Conservation (phyloP, 2,888 invertebrate genomes). For the Lepidocyrtinus sp. region DNA sequence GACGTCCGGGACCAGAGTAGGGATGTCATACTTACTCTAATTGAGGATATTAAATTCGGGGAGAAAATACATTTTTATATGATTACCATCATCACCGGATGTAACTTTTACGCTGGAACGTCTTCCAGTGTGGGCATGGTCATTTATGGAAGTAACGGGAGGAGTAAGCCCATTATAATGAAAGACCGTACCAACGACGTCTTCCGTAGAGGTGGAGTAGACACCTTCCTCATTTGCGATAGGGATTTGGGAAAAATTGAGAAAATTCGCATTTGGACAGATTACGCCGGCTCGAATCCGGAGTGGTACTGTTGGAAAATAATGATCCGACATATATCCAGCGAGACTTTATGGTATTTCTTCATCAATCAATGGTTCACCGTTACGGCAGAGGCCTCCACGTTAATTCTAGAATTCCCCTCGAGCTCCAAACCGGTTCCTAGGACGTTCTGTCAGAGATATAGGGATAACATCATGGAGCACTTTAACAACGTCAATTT, state of each 20-base stretch:
- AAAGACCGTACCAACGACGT: conserved; percentile 43
- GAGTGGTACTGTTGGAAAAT: conserved; percentile 63
- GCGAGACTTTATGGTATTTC: conserved; percentile 47
- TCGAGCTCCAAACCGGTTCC: conserved; percentile 25
- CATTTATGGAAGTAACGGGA: conserved; percentile 59
- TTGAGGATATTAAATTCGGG: conserved; percentile 52
- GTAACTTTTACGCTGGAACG: conserved; percentile 63
- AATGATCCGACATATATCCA: conserved; percentile 43
- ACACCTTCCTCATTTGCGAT: conserved; percentile 59
- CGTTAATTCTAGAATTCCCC: conserved; percentile 41
- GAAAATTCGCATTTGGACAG: conserved; percentile 64
- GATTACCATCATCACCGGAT: conserved; percentile 65
- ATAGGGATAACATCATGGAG: conserved; percentile 66
- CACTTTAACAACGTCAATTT: conserved; percentile 70
- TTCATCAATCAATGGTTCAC: conserved; percentile 59
- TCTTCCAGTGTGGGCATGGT: conserved; percentile 63
- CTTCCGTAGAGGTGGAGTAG: conserved; percentile 53
- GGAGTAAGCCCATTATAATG: conserved; percentile 55
- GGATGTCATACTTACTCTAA: conserved; percentile 60
- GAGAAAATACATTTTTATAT: conserved; percentile 50
- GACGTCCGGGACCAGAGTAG: conserved; percentile 46
- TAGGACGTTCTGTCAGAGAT: conserved; percentile 33
- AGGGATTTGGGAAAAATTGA: conserved; percentile 62
- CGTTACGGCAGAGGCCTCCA: conserved; percentile 39
- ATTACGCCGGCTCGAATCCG: conserved; percentile 60